A percentile compares a stretch with the other conserved stretches of the same genome.
Evolutionary conservation across 2,113 vertebrate genomes (phyloP).

Genomic region (Corvus hawaiiensis): DNA sequence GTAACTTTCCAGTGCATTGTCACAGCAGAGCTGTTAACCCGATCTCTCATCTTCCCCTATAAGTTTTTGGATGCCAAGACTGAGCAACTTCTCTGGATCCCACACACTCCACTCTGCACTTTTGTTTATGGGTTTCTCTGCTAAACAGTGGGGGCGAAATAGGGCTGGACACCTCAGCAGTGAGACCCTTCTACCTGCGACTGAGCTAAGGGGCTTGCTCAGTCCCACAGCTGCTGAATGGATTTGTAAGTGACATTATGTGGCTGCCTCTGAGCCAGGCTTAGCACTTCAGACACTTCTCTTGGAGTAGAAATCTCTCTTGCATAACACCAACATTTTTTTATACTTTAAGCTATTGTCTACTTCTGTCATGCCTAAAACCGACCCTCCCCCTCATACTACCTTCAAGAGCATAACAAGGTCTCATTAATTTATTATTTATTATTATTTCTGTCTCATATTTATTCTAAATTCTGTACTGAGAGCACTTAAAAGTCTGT

Average conservation of each 20-base stretch:
- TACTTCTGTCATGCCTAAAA: neutral
- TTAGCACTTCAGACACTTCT: neutral
- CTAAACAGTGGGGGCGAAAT: neutral
- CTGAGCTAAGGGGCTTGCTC: neutral
- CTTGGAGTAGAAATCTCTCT: neutral
- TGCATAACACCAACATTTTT: neutral
- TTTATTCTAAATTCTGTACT: neutral
- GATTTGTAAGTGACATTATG: neutral
- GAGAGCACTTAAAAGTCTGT: neutral
- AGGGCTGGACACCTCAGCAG: neutral
- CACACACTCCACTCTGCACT: neutral
- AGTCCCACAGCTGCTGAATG: neutral
- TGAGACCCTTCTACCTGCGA: fast-evolving
- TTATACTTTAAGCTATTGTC: neutral
- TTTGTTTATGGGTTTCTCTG: neutral
- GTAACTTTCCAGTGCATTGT: no score
- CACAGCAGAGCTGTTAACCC: neutral
- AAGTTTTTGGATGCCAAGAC: neutral
- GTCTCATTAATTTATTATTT: neutral
- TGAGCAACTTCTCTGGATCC: neutral
- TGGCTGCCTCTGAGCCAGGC: neutral
- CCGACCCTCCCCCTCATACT: neutral
- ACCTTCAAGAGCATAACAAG: neutral
- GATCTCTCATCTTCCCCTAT: fast-evolving
- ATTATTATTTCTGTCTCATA: neutral